Base-by-base conservation (phyloP, 2,888 invertebrate genomes). In the Spodoptera exigua region DNA sequence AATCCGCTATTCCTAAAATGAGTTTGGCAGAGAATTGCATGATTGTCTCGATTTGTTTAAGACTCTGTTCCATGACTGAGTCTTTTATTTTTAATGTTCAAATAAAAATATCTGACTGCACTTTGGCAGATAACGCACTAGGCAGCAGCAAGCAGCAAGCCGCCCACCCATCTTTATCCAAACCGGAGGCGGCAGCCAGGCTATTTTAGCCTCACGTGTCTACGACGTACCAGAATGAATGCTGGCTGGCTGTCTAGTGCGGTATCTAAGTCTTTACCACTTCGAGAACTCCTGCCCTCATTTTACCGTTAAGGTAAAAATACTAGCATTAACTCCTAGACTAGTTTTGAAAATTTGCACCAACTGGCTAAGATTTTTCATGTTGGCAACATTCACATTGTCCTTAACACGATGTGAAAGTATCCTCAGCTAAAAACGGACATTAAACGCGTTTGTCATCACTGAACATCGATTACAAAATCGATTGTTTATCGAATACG, bases 111-210 rank as follows among this genome's bases (percentile, higher is more conserved):
- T 69, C 68, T 68, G 69, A 73, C 68, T 69, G 68, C 68, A 69
- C 74, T 69, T 69, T 68, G 68, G 68, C 68, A 69, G 68, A 69
- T 69, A 69, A 69, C 68, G 68, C 68, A 69, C 68, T 69, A 69
- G 68, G 68, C 68, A 69, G 68, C 68, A 69, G 62, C 44, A 69
- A 69, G 68, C 68, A 69, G 69, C 68, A 73, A 74, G 74, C 74
- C 36, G 69, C 74, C 47, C 68, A 69, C 69, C 69, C 68, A 68
- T 69, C 68, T 51, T 61, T 69, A 61, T 61, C 68, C 51, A 69
- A 69, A 68, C 68, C 68, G 39, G 73, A 73, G 69, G 62, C 68
- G 18, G 70, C 66, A 41, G 74, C 74, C 73, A 73, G 74, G 74
- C 68, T 69, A 41, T 69, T 68, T 68, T 69, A 69, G 74, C 69